These are phyloP conservation scores for Erpornis zantholeuca DNA, from an alignment of 2,113 vertebrate species.

Conservation along the genomic window DNA sequence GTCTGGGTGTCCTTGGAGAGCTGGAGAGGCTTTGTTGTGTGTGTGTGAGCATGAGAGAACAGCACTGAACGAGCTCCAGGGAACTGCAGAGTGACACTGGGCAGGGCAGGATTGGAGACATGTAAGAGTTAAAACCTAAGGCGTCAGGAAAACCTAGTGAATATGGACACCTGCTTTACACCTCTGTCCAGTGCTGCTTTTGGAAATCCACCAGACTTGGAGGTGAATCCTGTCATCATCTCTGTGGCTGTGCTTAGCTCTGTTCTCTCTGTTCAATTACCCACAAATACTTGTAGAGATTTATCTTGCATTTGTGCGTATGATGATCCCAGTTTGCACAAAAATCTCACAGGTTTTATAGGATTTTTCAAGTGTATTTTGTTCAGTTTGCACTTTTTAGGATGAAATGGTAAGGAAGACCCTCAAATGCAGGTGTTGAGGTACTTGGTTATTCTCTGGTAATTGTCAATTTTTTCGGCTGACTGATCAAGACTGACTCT, in stretches of 20 bases:
- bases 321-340: background rate
- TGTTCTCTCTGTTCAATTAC: accelerated
- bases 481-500: background rate
- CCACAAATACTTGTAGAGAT: background rate
- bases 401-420: background rate
- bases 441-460: background rate
- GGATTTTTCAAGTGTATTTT: background rate
- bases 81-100: no score
- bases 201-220: background rate
- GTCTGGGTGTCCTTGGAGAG: no score
- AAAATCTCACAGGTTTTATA: background rate
- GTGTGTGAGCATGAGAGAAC: no score
- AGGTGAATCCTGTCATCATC: background rate
- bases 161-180: background rate
- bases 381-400: background rate
- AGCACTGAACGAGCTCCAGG: no score
- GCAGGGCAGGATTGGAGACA: no score
- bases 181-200: background rate
- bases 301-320: background rate
- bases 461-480: background rate
- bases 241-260: background rate
- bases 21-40: no score
- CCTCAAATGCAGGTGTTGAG: background rate
- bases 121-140: no score
- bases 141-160: background rate